A percentile compares a stretch with the other conserved stretches of the same genome.
Conservation (phyloP, 1,140 invertebrate genomes). For the Brachionus calyciflorus region DNA sequence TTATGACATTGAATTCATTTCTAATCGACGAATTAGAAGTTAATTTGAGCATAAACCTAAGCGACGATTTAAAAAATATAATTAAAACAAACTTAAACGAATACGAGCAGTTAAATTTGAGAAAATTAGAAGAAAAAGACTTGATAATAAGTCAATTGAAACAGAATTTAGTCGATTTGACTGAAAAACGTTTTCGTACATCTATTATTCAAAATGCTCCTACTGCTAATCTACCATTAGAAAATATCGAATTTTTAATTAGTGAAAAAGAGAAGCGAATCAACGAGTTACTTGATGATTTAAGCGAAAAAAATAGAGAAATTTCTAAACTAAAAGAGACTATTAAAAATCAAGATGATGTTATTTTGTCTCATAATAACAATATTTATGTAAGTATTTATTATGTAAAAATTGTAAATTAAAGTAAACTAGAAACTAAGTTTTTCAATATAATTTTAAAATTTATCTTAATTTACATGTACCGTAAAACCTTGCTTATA, state of each 20-base stretch:
- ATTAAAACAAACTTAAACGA: background rate
- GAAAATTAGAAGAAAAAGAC: slow-evolving; percentile 34
- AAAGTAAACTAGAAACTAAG: background rate
- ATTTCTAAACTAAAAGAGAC: background rate
- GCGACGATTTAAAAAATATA: slow-evolving; percentile 28
- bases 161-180: slow-evolving; percentile 18
- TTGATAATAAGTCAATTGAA: slow-evolving; percentile 3
- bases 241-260: slow-evolving; percentile 3
- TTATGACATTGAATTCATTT: slow-evolving; percentile 2
- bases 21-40: slow-evolving; percentile 12
- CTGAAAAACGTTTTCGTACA: slow-evolving; percentile 26
- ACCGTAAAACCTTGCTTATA: too few species aligned
- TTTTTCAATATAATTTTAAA: too few species aligned
- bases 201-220: background rate
- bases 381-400: background rate
- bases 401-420: background rate
- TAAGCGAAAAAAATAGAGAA: background rate
- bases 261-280: slow-evolving; percentile 21
- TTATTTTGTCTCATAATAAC: slow-evolving; percentile 17
- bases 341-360: slow-evolving; percentile 19
- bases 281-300: background rate
- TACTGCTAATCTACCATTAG: background rate
- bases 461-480: too few species aligned
- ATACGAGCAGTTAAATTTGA: background rate
- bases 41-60: slow-evolving; percentile 7